Base-by-base conservation (phyloP, 2,113 vertebrate genomes). In the Elephantulus edwardii region DNA sequence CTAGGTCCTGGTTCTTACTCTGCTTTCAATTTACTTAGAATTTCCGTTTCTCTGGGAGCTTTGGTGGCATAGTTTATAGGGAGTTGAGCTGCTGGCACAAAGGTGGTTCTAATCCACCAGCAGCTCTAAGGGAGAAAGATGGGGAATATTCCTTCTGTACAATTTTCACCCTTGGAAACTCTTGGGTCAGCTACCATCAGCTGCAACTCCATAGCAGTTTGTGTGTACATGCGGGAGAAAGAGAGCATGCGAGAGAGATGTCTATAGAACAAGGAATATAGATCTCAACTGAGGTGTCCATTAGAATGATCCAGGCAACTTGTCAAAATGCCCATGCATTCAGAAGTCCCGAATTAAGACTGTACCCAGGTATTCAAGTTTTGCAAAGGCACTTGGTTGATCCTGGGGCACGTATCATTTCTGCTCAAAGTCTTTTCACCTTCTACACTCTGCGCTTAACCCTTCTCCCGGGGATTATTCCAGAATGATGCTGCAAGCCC, bases 311-410 rank as follows among this genome's bases (percentile, higher is more conserved):
- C 9, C 4, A 1, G 17, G 44, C 64, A 17, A 22, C 35, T 33
- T 33, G n/a, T 19, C 48, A 70, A 3, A 50, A 50, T n/a, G 46
- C n/a, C 75, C 30, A 20, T 38, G 3, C 11, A 12, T 17, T 46
- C 35, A 20, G 64, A 70, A 20, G 64, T n/a, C 20, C 82, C 46
- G 19, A 8, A 12, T 5, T 5, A 4, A 62, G 44, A 38, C 35
- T 83, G 48, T 4, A 5, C 26, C 48, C 38, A 4, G 10, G 24
- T 16, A 12, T 5, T 2, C 2, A 1, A 1, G 14, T 40, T 74
- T 33, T 62, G 14, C 54, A 26, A 50, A 81, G 68, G n/a, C 28
- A 42, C 9, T 8, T 3, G 8, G 9, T 3, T 56, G 35, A 38
- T 81, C 28, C 28, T 14, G 9, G 5, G 22, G 26, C 26, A 20